These are phyloP conservation scores for Syrista parreyssii DNA, from an alignment of 2,888 invertebrate species.

Conservation along the genomic window DNA sequence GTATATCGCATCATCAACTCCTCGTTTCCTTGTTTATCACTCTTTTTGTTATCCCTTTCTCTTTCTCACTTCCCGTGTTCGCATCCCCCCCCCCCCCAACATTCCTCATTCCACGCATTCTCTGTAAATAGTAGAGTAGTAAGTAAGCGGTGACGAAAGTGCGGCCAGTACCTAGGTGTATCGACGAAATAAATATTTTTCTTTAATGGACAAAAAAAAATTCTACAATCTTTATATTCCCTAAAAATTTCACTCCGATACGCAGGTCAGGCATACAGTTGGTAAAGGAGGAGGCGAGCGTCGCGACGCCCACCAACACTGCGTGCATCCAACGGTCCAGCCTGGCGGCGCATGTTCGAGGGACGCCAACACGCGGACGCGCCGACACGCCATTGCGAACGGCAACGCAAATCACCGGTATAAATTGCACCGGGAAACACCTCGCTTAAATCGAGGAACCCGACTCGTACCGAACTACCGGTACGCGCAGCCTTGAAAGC, in stretches of 20 bases:
- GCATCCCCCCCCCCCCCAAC: too few relatives aligned
- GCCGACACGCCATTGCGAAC: background rate
- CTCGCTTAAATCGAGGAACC: background rate
- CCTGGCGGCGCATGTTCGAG: background rate
- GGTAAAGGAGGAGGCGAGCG: constrained; percentile 15
- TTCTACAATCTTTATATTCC: background rate
- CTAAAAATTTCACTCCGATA: background rate
- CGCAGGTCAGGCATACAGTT: background rate
- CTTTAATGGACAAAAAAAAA: constrained; percentile 40
- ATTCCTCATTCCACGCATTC: background rate
- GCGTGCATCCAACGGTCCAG: background rate
- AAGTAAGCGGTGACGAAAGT: constrained; percentile 45
- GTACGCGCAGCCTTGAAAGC: background rate
- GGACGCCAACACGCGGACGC: background rate
- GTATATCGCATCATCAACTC: background rate
- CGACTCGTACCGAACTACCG: background rate
- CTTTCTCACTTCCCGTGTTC: constrained; percentile 1
- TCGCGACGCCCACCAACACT: background rate
- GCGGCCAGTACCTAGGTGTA: constrained; percentile 49
- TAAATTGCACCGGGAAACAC: background rate
- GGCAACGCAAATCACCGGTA: background rate
- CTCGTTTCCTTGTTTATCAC: background rate
- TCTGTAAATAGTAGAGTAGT: constrained; percentile 26
- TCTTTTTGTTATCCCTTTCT: background rate
- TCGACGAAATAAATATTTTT: constrained; percentile 57